Evolutionary conservation across 2,888 invertebrate genomes (phyloP).

Genomic region (Didymodactylos carnosus): DNA sequence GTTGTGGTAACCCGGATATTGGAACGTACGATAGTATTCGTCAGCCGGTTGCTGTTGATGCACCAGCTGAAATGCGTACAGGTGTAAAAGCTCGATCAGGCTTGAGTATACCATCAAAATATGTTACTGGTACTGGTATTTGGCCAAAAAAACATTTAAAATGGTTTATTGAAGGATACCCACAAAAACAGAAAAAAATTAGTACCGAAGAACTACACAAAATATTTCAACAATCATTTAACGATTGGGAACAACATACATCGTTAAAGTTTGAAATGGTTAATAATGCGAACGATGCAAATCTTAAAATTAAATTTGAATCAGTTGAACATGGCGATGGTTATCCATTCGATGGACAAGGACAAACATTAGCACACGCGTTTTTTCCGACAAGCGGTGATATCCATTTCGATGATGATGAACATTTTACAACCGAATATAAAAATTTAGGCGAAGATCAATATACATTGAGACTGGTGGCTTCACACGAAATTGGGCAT

Average conservation of each 20-base stretch:
- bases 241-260: conserved; percentile 4
- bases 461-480: not conserved
- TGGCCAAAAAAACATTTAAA: not conserved
- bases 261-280: not conserved
- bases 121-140: not conserved
- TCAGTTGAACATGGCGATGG: not conserved
- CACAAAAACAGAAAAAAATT: not conserved
- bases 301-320: not conserved
- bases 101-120: not conserved
- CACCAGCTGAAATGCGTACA: not conserved
- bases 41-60: not conserved
- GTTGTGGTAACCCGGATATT: not conserved
- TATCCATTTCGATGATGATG: conserved; percentile 13
- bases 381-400: conserved; percentile 8
- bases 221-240: not conserved
- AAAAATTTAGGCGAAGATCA: not conserved
- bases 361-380: conserved; percentile 6
- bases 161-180: not conserved
- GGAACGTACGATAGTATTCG: not conserved
- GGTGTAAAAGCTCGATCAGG: not conserved
- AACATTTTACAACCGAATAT: conserved; percentile 2
- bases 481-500: not conserved
- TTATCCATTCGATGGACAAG: conserved; percentile 12
- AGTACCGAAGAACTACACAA: not conserved
- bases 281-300: not conserved